Evolutionary conservation across 2,113 vertebrate genomes (phyloP).

Genomic region (Motacilla tschutschensis): DNA sequence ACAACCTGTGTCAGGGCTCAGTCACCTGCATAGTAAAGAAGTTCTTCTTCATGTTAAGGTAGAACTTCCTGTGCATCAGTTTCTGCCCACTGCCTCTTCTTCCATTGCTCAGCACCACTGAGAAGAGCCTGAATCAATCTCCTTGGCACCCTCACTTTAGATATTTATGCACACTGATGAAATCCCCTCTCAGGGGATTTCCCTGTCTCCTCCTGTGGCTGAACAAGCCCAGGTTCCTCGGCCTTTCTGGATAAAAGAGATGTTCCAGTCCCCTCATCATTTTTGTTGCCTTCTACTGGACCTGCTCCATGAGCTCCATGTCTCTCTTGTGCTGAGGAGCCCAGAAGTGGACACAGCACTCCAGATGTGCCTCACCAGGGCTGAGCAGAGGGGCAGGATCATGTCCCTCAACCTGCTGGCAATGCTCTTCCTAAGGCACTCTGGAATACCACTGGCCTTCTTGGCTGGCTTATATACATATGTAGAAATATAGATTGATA

Average conservation of each 20-base stretch:
- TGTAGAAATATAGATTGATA: background rate
- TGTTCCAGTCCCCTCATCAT: background rate
- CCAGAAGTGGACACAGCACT: background rate
- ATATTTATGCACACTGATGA: background rate
- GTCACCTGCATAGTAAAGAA: background rate
- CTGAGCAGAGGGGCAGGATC: background rate
- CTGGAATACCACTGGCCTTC: background rate
- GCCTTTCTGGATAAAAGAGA: background rate
- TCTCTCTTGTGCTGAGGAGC: background rate
- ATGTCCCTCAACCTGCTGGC: background rate
- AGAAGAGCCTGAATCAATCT: background rate
- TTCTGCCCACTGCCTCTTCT: background rate
- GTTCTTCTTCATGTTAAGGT: background rate
- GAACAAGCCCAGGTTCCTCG: background rate
- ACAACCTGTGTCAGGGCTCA: accelerated
- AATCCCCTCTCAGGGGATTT: background rate
- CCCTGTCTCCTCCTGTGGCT: background rate
- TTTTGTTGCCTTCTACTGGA: accelerated
- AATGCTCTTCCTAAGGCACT: background rate
- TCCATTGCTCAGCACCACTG: background rate
- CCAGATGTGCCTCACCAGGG: background rate
- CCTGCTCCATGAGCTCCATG: background rate
- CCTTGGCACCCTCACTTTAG: background rate
- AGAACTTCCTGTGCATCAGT: background rate
- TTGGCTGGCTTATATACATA: background rate